phyloP scores from a whole-genome alignment of 2,888 invertebrate genomes.

The Apamea crenata region DNA sequence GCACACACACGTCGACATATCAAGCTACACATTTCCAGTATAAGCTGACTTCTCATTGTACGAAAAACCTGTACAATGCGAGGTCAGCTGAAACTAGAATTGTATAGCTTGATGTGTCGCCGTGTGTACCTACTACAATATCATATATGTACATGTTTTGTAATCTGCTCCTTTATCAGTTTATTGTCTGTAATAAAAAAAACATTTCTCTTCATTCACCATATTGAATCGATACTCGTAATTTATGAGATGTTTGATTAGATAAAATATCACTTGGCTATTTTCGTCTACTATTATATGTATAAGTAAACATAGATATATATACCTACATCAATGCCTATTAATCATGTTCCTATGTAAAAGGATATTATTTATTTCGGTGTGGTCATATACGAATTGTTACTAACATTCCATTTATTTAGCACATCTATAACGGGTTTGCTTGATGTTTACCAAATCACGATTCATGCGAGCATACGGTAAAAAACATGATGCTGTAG shows the following conservation, averaged over 20 bases:
- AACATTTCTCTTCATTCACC: constrained; percentile 23
- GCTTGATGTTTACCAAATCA: not conserved
- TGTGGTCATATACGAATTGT: not conserved
- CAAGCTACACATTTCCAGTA: not conserved
- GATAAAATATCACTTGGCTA: constrained; percentile 36
- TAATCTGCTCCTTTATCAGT: constrained; percentile 12
- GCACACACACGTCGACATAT: not conserved
- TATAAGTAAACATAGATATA: not conserved
- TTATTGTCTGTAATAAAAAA: constrained; percentile 20
- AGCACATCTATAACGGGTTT: constrained; percentile 14
- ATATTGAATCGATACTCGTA: constrained; percentile 21
- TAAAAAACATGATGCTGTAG: not conserved
- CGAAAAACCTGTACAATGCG: not conserved
- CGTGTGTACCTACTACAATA: not conserved
- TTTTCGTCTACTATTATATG: not conserved
- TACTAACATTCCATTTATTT: not conserved
- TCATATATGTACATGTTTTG: no score
- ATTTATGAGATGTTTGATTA: constrained; percentile 19
- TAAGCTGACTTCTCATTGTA: not conserved
- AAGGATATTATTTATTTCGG: not conserved
- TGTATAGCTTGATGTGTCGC: no score
- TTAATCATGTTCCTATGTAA: constrained; percentile 5
- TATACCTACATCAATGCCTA: no score
- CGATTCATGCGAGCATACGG: constrained; percentile 1
- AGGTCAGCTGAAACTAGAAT: not conserved